Base-by-base conservation (phyloP, 2,797 vertebrate genomes). In the Lepus oiostolus region DNA sequence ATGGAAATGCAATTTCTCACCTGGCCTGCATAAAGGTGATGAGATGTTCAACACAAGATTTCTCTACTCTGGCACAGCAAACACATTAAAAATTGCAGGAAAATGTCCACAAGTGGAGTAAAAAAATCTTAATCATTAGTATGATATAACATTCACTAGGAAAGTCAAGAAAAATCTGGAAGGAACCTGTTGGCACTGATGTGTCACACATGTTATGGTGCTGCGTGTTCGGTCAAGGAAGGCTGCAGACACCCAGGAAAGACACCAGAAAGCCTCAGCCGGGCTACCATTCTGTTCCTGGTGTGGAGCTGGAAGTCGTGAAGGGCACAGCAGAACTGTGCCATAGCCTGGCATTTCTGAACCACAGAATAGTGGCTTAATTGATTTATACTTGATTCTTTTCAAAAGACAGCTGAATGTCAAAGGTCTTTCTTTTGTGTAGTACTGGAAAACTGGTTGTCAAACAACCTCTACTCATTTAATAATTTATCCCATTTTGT, bases 401-500 rank as follows among this genome's bases (percentile, higher is more conserved):
- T 98, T 97, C 97, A 97, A 98, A 98, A 98, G 98, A 98, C 98
- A 98, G 98, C 96, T 98, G 97, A 98, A 98, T 98, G 98, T 98
- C 98, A 98, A 97, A 98, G 98, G 98, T 98, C 98, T 97, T 98
- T 98, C 98, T 98, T 98, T 98, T 98, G 98, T 98, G 97, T 97
- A 98, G 98, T 98, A 97, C 97, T 98, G 97, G 98, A 97, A 98
- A 98, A 98, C 98, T 97, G 97, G 97, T 98, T 98, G 98, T 98
- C 98, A 98, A 98, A 98, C 98, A 98, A 98, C 98, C 97, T 98
- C 97, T 95, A 95, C 98, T 98, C 98, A 98, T 98, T 98, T 98
- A 98, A 98, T 98, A 98, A 98, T 98, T 98, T 98, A 98, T 98
- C 98, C 97, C 97, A 97, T 98, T 98, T 98, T 98, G 98, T 98